Evolutionary conservation across 2,888 invertebrate genomes (phyloP), one percentile per base, ranked within the genome.

Genomic region (Lacanobia wlatinum): DNA sequence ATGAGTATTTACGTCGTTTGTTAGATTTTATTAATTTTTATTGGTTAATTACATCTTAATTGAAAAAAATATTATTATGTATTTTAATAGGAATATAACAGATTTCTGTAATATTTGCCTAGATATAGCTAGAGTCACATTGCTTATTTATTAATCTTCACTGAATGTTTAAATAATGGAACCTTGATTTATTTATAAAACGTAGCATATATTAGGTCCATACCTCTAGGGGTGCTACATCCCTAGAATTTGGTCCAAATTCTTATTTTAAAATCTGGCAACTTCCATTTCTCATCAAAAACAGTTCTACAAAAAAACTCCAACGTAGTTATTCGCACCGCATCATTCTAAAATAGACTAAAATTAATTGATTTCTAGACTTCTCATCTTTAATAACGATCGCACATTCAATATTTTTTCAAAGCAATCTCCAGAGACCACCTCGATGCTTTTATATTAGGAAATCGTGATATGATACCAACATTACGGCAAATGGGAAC

Each of bases 401-500:
- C 69, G 43, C 10, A 62, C 58, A 48, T 59, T 58, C 48, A 23
- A 53, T 53, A 34, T 80, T 72, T 72, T 73, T 73, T 64, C 34
- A 73, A 70, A 56, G 28, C 61, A 40, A 77, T 48, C 65, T 70
- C 61, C 9, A 6, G 40, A 73, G 88, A 89, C 90, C 88, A 87
- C 89, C 89, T 63, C 68, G 84, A 73, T 52, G 84, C 64, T 72
- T 76, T 78, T 60, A 70, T 73, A 82, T 80, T 80, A 74, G 70
- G 70, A 78, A 85, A 84, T 90, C 90, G 89, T 90, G 89, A 87
- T 89, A 85, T 80, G 84, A 87, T 86, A 87, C 74, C 80, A 85
- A 84, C 88, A 90, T 90, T 90, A 88, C 83, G 78, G 68, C 83
- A 81, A 88, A 90, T 89, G 85, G 85, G 65, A 85, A 89, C 90